A percentile compares a stretch with the other conserved stretches of the same genome.
Conservation (phyloP, 2,888 invertebrate species). For the Zeuzera pyrina region DNA sequence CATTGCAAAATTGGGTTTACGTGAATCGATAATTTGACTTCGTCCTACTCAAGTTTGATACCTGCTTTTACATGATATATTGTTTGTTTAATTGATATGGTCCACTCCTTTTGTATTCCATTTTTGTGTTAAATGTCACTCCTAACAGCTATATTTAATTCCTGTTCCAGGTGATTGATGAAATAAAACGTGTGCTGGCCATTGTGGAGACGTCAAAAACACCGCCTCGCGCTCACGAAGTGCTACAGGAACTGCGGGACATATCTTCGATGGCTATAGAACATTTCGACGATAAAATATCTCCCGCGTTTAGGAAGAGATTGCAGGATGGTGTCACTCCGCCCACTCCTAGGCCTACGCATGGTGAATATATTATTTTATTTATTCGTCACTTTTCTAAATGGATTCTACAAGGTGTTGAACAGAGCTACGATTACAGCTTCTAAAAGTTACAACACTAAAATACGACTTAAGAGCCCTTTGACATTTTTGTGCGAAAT, state of each 20-base stretch:
- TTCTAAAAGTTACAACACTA: too few relatives aligned
- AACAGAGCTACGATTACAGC: too few relatives aligned
- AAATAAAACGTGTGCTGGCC: slow-evolving; percentile 82
- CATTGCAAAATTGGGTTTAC: too few relatives aligned
- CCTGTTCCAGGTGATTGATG: slow-evolving; percentile 83
- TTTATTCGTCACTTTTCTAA: too few relatives aligned
- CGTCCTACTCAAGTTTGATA: too few relatives aligned
- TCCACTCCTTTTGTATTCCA: not conserved
- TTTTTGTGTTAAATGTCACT: not conserved
- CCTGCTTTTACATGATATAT: too few relatives aligned
- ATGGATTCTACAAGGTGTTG: too few relatives aligned
- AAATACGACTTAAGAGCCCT: too few relatives aligned
- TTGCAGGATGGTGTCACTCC: slow-evolving; percentile 37
- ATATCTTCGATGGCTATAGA: slow-evolving; percentile 97
- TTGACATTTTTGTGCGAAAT: too few relatives aligned
- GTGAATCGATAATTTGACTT: too few relatives aligned
- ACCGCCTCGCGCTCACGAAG: slow-evolving; percentile 84
- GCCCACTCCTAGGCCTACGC: slow-evolving; percentile 26
- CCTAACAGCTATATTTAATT: not conserved
- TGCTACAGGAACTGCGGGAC: slow-evolving; percentile 90
- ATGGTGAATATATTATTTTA: slow-evolving; percentile 20
- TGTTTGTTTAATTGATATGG: too few relatives aligned
- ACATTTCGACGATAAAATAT: slow-evolving; percentile 93
- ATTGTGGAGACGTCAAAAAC: slow-evolving; percentile 77
- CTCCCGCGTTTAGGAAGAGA: slow-evolving; percentile 45